Conservation (phyloP, 2,113 vertebrate genomes). For the Myodes glareolus region DNA sequence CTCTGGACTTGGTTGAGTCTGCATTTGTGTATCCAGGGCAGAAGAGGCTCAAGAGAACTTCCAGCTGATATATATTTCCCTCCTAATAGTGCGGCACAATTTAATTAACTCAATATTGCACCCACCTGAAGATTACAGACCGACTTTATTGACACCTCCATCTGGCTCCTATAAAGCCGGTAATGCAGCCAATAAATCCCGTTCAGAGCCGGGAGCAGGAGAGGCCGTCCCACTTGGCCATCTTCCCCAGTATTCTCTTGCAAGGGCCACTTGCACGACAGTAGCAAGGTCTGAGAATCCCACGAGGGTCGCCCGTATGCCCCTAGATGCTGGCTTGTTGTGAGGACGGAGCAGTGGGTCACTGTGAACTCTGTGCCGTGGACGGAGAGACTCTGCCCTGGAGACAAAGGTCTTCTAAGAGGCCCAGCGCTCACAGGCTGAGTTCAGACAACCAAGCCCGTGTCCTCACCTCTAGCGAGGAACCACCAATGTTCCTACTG, state of each 20-base stretch:
- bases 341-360: background rate
- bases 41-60: conserved; percentile 49
- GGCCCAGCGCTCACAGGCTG: background rate
- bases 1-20: fast-evolving
- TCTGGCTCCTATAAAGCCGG: conserved; percentile 63
- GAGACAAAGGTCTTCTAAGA: background rate
- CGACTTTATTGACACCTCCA: conserved; percentile 56
- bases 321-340: fast-evolving
- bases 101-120: conserved; percentile 74
- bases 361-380: background rate
- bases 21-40: background rate
- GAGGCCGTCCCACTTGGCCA: background rate
- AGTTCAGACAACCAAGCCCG: background rate
- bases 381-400: fast-evolving
- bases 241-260: background rate
- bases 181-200: conserved; percentile 63
- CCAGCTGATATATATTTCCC: conserved; percentile 56
- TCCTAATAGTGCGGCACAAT: conserved; percentile 60
- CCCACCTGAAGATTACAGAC: conserved; percentile 68
- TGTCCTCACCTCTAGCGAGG: fast-evolving
- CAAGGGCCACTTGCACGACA: background rate
- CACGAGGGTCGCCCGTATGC: fast-evolving
- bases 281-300: background rate
- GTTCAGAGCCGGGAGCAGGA: background rate
- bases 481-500: fast-evolving